Conservation (phyloP, 1,140 invertebrate species). For the Saccostrea glomerata region DNA sequence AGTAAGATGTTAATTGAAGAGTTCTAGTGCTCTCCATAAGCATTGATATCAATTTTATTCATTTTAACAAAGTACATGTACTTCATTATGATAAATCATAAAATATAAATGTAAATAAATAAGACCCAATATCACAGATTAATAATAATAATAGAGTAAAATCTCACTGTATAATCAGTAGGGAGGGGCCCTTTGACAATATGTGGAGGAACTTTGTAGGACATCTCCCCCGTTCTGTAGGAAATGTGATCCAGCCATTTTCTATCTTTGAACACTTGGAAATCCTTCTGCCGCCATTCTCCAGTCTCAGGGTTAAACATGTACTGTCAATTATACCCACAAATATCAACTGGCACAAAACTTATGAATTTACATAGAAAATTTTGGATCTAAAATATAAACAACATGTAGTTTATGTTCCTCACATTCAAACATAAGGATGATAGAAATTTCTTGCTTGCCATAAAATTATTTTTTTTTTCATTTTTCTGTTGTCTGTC, state of each 20-base stretch:
- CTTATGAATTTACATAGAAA: too few relatives aligned
- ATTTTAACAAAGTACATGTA: too few relatives aligned
- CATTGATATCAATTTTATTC: too few relatives aligned
- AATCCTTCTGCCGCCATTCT: slow-evolving; percentile 91
- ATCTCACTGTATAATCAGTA: slow-evolving; percentile 61
- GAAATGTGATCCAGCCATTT: slow-evolving; percentile 90
- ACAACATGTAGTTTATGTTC: too few relatives aligned
- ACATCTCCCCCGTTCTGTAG: slow-evolving; percentile 88
- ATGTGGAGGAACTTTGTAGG: slow-evolving; percentile 62
- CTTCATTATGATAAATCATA: too few relatives aligned
- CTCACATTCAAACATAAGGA: too few relatives aligned
- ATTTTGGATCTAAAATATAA: too few relatives aligned
- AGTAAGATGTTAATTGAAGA: not conserved
- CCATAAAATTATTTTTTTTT: too few relatives aligned
- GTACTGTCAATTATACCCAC: slow-evolving; percentile 82
- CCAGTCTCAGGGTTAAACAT: slow-evolving; percentile 91
- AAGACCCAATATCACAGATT: not conserved
- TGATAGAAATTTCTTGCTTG: too few relatives aligned
- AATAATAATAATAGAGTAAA: not conserved
- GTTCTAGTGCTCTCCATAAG: too few relatives aligned
- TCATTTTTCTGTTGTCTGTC: too few relatives aligned
- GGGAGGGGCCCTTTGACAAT: slow-evolving; percentile 66
- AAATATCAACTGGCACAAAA: not conserved
- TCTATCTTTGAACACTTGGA: slow-evolving; percentile 86
- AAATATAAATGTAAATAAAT: not conserved